These are phyloP conservation scores for Coturnix japonica DNA, from an alignment of 2,113 vertebrate species.

Conservation along the genomic window DNA sequence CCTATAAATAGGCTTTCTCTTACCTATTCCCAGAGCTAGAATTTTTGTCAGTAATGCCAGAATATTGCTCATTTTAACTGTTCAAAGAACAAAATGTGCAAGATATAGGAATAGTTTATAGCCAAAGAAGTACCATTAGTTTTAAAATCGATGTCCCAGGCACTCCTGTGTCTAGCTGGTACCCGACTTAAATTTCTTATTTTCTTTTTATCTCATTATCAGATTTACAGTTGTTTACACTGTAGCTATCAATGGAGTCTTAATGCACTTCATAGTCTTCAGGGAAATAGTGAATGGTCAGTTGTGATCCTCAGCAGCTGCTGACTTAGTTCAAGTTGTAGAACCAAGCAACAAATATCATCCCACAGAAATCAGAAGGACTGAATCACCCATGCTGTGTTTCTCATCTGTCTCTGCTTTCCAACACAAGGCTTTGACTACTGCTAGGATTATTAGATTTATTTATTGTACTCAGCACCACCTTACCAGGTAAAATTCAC, in stretches of 20 bases:
- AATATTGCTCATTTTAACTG: conserved; percentile 37
- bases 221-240: background rate
- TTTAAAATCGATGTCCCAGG: conserved; percentile 1
- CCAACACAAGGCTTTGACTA: background rate
- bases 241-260: background rate
- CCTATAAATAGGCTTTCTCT: conserved; percentile 36
- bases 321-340: background rate
- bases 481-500: background rate
- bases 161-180: background rate
- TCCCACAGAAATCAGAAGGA: background rate
- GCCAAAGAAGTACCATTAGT: background rate
- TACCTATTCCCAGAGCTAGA: conserved; percentile 38
- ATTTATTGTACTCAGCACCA: background rate
- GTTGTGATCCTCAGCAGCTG: background rate
- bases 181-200: background rate
- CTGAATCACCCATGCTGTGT: background rate
- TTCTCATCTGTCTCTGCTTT: background rate
- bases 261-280: background rate
- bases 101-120: background rate
- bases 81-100: background rate
- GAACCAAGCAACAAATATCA: background rate
- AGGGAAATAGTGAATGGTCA: background rate
- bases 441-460: background rate
- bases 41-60: conserved; percentile 17
- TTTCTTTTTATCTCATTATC: background rate